A percentile compares a stretch with the other conserved stretches of the same genome.
Conservation (phyloP, 2,113 vertebrate species). For the Perca fluviatilis region DNA sequence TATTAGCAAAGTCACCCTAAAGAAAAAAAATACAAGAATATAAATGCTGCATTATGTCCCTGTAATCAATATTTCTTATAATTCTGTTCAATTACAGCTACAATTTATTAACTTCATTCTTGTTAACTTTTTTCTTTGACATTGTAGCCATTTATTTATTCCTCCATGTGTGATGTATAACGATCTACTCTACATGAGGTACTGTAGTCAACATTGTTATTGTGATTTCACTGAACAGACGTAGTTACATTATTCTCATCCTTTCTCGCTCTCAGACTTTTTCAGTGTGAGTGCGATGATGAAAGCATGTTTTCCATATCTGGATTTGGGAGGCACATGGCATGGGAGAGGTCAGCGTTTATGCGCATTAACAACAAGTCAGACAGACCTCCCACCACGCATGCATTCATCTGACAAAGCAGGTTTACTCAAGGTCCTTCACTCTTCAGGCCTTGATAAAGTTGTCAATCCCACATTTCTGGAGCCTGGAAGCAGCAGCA, state of each 20-base stretch:
- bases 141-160: background rate
- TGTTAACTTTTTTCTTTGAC: background rate
- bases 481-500: constrained; percentile 1
- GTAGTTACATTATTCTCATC: no score
- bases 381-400: constrained; percentile 67
- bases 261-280: background rate
- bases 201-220: background rate
- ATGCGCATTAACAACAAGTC: constrained; percentile 54
- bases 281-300: constrained; percentile 35
- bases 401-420: constrained; percentile 43
- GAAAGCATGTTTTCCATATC: constrained; percentile 69
- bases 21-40: no score
- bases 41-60: no score
- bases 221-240: no score
- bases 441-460: constrained; percentile 50
- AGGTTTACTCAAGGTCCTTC: constrained; percentile 19
- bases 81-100: no score
- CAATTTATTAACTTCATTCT: no score
- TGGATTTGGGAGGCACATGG: constrained; percentile 66
- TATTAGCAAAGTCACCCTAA: no score
- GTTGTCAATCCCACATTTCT: constrained; percentile 47
- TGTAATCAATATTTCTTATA: no score
- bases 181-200: background rate
- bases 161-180: background rate
- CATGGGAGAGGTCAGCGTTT: constrained; percentile 69